Base-by-base conservation (phyloP, 2,888 invertebrate species). In the Brachynemurus nebulosus region DNA sequence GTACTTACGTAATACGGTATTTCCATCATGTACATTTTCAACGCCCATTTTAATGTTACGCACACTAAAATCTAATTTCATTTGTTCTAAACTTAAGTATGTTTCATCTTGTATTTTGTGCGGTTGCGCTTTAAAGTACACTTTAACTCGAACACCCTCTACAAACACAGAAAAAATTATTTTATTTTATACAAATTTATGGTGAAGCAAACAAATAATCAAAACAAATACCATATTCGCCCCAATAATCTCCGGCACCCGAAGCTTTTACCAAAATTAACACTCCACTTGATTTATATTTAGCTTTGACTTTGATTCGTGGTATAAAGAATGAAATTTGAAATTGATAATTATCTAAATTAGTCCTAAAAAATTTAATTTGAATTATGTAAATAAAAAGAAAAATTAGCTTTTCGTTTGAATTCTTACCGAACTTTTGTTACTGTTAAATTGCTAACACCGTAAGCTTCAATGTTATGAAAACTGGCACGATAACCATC, bases 161-260 rank as follows among this genome's bases (percentile, higher is more conserved):
- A 64, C 1, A 25, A 25, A 25, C 11, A 25, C 8, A 25, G 36
- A 16, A 36, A 36, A 18, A 17, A 18, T 16, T 9, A 37, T 19
- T 20, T 14, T 17, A 17, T 36, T 17, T 36, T 20, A 17, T 19
- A 20, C 12, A 36, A 14, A 36, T 37, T n/a, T n/a, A n/a, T n/a
- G n/a, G n/a, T n/a, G n/a, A n/a, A n/a, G n/a, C n/a, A n/a, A n/a
- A 61, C 60, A 45, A 19, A 42, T 40, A 20, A 40, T 37, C 59
- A 64, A n/a, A n/a, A n/a, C n/a, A n/a, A n/a, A n/a, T 59, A 86
- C 88, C 84, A 57, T 88, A 88, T 66, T 86, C 85, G 45, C 88
- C 88, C 86, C 86, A 88, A 63, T 88, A 88, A 59, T 88, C 86
- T 3, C 88, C 88, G 40, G 85, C 84, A 3, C 88, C 86, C 0